Conservation (phyloP, 2,113 vertebrate species). For the Takifugu bimaculatus region DNA sequence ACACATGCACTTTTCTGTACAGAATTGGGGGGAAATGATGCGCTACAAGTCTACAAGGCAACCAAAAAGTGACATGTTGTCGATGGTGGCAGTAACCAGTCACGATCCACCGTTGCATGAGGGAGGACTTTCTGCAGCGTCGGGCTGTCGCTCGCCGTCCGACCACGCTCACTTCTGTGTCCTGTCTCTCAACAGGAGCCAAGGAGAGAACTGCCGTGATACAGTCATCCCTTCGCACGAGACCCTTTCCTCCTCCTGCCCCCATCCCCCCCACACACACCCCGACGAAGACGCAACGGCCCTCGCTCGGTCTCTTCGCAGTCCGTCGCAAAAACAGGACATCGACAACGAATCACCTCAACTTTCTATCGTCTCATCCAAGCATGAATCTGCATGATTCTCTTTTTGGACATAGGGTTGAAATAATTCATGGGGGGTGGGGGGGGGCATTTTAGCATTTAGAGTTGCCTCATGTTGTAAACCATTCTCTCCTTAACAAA, state of each 20-base stretch:
- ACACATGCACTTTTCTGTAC: not conserved
- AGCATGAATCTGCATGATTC: slow-evolving; percentile 72
- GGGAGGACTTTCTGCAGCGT: slow-evolving; percentile 53
- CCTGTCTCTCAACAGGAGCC: slow-evolving; percentile 62
- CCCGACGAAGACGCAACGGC: not conserved
- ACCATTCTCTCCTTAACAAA: slow-evolving; percentile 27
- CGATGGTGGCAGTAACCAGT: slow-evolving; percentile 65
- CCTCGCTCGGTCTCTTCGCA: not conserved
- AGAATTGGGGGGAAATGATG: slow-evolving; percentile 11
- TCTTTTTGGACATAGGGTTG: slow-evolving; percentile 30
- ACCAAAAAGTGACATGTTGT: slow-evolving; percentile 4
- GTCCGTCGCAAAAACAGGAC: slow-evolving; percentile 1
- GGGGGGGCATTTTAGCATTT: slow-evolving; percentile 33
- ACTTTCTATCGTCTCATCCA: slow-evolving; percentile 33
- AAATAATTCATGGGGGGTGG: slow-evolving; percentile 29
- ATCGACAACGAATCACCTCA: slow-evolving; percentile 36
- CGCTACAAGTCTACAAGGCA: not conserved
- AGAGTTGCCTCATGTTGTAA: slow-evolving; percentile 40
- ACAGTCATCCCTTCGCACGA: slow-evolving; percentile 52
- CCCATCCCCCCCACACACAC: slow-evolving; percentile 34
- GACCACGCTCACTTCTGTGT: slow-evolving; percentile 36
- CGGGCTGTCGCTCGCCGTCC: slow-evolving; percentile 13
- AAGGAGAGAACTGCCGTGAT: slow-evolving; percentile 74
- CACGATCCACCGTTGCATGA: slow-evolving; percentile 67
- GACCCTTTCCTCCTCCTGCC: slow-evolving; percentile 16